Evolutionary conservation across 2,888 invertebrate species (phyloP), one percentile per base, ranked within the genome.

Genomic region (Hymenopus coronatus): DNA sequence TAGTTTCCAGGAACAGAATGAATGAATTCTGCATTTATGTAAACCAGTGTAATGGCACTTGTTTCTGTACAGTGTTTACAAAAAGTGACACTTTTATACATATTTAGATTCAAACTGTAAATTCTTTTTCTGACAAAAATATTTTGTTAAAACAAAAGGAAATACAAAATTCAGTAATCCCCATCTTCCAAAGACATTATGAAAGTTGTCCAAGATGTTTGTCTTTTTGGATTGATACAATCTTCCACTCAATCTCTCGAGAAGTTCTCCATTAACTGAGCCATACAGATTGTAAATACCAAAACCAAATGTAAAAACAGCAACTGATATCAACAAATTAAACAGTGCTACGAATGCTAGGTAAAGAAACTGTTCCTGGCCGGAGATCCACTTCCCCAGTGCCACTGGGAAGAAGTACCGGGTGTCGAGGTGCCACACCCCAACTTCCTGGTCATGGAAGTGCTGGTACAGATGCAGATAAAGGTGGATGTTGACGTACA

Each of bases 381-480:
- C 89, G 12, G 70, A 87, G 28, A 90, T 28, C 89, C 89, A 90
- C 4, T 84, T 82, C 27, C 33, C 85, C 12, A 90, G 87, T 27
- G 89, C 82, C 20, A 90, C 84, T n/a, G 90, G 90, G 46, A 89
- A 89, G 81, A 90, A 90, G 82, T 86, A 88, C 27, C 46, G 85
- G 15, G 84, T 81, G n/a, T n/a, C 20, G 3, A 89, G 30, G 25
- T 88, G n/a, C 88, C 88, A 89, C 1, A 81, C 82, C 20, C 70
- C 46, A 28, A 86, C 89, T 28, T 54, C 83, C 46, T 89, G 82
- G n/a, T 15, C 25, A 12, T 85, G 28, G 40, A 88, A 84, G 70
- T 84, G 81, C 1, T 28, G n/a, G 83, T 30, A 82, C 40, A 90
- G 82, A 8, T 87, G 70, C 3, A 87, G 82, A 84, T 83, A 83